These are phyloP conservation scores for Acronicta aceris DNA, from an alignment of 2,888 invertebrate species.

Conservation along the genomic window DNA sequence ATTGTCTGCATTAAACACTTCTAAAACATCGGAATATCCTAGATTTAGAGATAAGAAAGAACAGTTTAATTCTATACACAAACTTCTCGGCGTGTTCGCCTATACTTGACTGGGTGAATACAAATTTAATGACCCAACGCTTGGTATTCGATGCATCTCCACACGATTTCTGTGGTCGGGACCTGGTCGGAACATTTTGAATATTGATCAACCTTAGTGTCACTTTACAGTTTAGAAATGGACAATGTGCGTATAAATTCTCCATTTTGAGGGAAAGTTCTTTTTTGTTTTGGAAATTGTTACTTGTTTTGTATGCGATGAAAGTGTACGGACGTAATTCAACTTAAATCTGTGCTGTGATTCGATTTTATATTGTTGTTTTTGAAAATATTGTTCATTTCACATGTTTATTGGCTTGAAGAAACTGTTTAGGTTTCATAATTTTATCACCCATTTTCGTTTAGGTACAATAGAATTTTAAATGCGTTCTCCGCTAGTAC, in stretches of 20 bases:
- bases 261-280: constrained; percentile 76
- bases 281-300: constrained; percentile 51
- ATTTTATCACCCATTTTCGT: constrained; percentile 14
- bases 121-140: constrained; percentile 70
- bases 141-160: constrained; percentile 79
- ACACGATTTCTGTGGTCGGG: constrained; percentile 86
- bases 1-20: constrained; percentile 13
- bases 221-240: constrained; percentile 60
- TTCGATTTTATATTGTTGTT: constrained; percentile 50
- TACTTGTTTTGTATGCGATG: constrained; percentile 61
- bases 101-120: constrained; percentile 77
- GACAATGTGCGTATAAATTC: constrained; percentile 64
- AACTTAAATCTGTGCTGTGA: constrained; percentile 51
- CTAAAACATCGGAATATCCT: constrained; percentile 48
- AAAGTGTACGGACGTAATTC: constrained; percentile 43
- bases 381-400: constrained; percentile 30
- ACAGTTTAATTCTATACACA: constrained; percentile 73
- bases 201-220: constrained; percentile 78
- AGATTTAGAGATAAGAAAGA: constrained; percentile 70
- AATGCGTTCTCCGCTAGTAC: neutral
- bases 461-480: constrained; percentile 10
- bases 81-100: constrained; percentile 74
- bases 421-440: constrained; percentile 30
- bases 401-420: constrained; percentile 42
- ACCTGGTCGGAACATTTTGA: constrained; percentile 78